phyloP scores from a whole-genome alignment of 1,140 invertebrate genomes.

The Nebria ingens region DNA sequence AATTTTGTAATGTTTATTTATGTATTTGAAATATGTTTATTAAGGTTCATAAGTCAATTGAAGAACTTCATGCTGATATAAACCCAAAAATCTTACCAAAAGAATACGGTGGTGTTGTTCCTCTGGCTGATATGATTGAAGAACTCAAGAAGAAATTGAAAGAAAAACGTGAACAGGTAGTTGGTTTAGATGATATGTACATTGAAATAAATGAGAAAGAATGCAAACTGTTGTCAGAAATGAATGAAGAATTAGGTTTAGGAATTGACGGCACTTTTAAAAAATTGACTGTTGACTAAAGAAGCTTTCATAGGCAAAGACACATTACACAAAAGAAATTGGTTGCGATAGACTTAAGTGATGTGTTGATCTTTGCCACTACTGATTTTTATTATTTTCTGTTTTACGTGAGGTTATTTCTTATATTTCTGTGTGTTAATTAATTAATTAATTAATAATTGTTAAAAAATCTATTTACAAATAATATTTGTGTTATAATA shows the following conservation, averaged over 20 bases:
- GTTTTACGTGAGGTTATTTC: neutral
- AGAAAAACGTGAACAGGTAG: constrained; percentile 49
- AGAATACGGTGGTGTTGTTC: constrained; percentile 73
- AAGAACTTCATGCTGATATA: constrained; percentile 57
- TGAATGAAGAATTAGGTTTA: constrained; percentile 52
- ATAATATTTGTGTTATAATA: too few relatives aligned
- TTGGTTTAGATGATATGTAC: constrained; percentile 70
- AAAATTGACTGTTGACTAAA: constrained; percentile 69
- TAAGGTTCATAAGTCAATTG: constrained; percentile 60
- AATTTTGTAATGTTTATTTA: constrained; percentile 15
- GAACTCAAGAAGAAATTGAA: constrained; percentile 55
- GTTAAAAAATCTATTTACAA: constrained; percentile 4
- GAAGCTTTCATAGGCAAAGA: too few relatives aligned
- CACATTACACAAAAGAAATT: too few relatives aligned
- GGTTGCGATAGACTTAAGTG: neutral
- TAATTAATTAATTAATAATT: constrained; percentile 9
- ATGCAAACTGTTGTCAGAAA: constrained; percentile 49
- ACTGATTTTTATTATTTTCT: too few relatives aligned
- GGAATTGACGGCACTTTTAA: constrained; percentile 66
- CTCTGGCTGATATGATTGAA: constrained; percentile 68
- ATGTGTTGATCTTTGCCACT: too few relatives aligned
- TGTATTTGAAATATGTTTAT: constrained; percentile 17
- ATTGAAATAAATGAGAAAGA: constrained; percentile 54
- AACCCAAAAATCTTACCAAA: constrained; percentile 67
- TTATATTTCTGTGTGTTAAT: constrained; percentile 8